Conservation (phyloP, 1,140 invertebrate species). For the Archegozetes longisetosus region DNA sequence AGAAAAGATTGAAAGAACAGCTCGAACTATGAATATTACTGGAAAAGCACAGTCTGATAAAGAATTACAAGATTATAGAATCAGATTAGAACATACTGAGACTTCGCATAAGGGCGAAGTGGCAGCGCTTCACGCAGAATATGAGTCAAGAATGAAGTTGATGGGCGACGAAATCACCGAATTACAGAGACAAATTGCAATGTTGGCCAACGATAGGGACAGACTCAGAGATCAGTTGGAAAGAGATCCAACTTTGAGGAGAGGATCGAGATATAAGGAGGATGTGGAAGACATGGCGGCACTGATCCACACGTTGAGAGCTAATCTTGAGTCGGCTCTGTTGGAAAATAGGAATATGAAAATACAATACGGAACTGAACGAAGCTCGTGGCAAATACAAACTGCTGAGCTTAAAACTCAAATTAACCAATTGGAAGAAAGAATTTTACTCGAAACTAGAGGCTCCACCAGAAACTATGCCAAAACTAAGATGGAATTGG, state of each 20-base stretch:
- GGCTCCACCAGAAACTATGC: slow-evolving; percentile 58
- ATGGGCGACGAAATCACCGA: slow-evolving; percentile 70
- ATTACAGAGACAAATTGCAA: slow-evolving; percentile 54
- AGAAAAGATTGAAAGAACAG: slow-evolving; percentile 29
- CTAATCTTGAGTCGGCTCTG: slow-evolving; percentile 65
- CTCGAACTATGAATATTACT: slow-evolving; percentile 6
- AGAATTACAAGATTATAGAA: slow-evolving; percentile 32
- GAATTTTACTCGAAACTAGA: slow-evolving; percentile 26
- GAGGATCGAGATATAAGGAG: slow-evolving; percentile 23
- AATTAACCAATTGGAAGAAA: slow-evolving; percentile 60
- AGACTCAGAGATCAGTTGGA: slow-evolving; percentile 15
- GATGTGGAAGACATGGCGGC: slow-evolving; percentile 44
- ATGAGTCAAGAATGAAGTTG: slow-evolving; percentile 66
- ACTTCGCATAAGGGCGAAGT: slow-evolving; percentile 65
- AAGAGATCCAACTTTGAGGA: slow-evolving; percentile 14
- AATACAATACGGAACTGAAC: slow-evolving; percentile 73
- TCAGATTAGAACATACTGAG: slow-evolving; percentile 52
- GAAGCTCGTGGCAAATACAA: slow-evolving; percentile 69
- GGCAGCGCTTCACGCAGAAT: slow-evolving; percentile 64
- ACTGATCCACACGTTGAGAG: slow-evolving; percentile 54
- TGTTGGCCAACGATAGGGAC: slow-evolving; percentile 44
- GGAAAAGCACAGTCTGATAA: slow-evolving; percentile 24
- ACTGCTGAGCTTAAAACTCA: slow-evolving; percentile 73
- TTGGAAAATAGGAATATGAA: slow-evolving; percentile 65
- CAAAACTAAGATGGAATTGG: slow-evolving; percentile 72